These are phyloP conservation scores for Megaceryle torquata DNA, from an alignment of 2,113 vertebrate species.

Conservation along the genomic window DNA sequence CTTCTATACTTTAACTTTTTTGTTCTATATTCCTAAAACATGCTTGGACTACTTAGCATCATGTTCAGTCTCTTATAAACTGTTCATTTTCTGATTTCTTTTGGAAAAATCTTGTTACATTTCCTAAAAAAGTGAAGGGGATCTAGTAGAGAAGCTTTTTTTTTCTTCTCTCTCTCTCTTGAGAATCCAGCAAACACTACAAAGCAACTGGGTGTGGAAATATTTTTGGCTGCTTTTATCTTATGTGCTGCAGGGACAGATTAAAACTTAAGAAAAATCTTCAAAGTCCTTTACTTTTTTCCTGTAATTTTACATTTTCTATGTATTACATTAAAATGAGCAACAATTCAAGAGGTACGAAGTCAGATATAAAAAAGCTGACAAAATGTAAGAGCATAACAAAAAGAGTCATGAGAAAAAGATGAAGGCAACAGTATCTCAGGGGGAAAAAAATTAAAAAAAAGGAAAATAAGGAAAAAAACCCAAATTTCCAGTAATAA, in stretches of 20 bases:
- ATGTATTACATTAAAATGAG: not conserved
- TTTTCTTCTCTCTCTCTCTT: not conserved
- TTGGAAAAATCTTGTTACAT: not conserved
- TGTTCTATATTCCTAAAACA: not conserved
- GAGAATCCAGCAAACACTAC: not conserved
- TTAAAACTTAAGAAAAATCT: constrained; percentile 1
- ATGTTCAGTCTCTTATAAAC: not conserved
- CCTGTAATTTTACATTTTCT: not conserved
- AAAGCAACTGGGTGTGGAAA: not conserved
- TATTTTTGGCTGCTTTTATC: constrained; percentile 40
- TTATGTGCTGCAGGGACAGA: not conserved
- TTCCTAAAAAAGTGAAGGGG: not conserved
- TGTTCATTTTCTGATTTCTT: not conserved
- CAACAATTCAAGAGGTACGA: not conserved
- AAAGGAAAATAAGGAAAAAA: accelerated
- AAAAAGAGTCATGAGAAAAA: not conserved
- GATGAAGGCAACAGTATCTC: not conserved
- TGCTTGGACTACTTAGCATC: not conserved
- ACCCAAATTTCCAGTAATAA: not conserved
- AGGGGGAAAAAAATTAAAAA: too few relatives aligned
- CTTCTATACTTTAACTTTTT: not conserved
- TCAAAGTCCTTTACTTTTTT: not conserved
- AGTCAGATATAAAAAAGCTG: not conserved
- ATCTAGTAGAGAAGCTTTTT: not conserved
- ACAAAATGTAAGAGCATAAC: not conserved